Percentiles rank a stretch among this genome's conserved stretches.
These are phyloP conservation scores for Gnathonemus echidnorhynchus DNA, from an alignment of 2,113 vertebrate species.

Conservation along the genomic window DNA sequence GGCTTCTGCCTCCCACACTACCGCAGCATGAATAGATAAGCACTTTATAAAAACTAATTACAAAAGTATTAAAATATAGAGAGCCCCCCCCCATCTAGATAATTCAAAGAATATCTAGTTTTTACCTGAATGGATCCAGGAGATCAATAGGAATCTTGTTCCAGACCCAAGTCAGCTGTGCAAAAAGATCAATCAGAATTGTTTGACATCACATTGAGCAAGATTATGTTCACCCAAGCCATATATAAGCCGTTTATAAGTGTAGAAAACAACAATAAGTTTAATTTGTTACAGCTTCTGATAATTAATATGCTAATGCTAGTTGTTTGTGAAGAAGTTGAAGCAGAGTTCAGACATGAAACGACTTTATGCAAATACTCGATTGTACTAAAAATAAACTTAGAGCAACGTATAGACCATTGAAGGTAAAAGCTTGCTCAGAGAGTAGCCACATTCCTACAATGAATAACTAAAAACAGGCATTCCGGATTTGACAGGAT, in stretches of 20 bases:
- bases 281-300: neutral
- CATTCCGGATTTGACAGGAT: neutral
- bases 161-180: neutral
- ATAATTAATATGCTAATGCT: neutral
- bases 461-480: neutral
- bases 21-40: neutral
- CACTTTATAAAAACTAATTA: neutral
- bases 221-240: neutral
- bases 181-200: neutral
- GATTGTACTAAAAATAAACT: neutral
- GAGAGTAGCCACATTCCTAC: neutral
- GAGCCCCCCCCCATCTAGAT: neutral
- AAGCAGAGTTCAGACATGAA: neutral
- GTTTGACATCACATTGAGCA: neutral
- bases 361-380: neutral
- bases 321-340: neutral
- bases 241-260: neutral
- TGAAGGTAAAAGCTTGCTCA: neutral
- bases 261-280: neutral
- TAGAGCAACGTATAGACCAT: neutral
- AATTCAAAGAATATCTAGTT: neutral
- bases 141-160: neutral
- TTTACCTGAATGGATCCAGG: neutral
- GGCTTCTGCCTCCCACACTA: neutral
- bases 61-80: neutral